These are phyloP conservation scores for Leptopilina drosophilae DNA, from an alignment of 2,888 invertebrate species.

Conservation along the genomic window DNA sequence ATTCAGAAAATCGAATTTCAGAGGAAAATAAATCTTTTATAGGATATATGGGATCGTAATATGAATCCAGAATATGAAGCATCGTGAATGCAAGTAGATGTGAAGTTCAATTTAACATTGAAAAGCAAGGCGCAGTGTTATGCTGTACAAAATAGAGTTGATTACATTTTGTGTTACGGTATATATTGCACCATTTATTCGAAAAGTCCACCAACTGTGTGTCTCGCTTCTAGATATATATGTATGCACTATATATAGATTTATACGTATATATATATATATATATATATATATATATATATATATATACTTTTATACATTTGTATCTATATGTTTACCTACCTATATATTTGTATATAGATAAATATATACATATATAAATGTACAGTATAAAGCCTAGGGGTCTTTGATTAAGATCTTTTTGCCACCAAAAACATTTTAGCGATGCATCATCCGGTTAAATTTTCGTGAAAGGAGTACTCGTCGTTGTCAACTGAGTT, in stretches of 20 bases:
- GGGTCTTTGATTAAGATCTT: slow-evolving; percentile 40
- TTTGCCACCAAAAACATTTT: slow-evolving; percentile 36
- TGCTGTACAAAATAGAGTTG: slow-evolving; percentile 41
- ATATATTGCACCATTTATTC: slow-evolving; percentile 17
- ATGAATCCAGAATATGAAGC: slow-evolving; percentile 20
- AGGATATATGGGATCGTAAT: slow-evolving; percentile 41
- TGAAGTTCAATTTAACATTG: slow-evolving; percentile 25
- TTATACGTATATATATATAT: too few species aligned
- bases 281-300: too few species aligned
- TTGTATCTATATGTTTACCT: too few species aligned
- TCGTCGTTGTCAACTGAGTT: slow-evolving; percentile 47
- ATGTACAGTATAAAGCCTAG: neutral
- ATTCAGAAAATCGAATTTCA: slow-evolving; percentile 22
- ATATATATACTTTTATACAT: too few species aligned
- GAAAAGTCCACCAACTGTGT: slow-evolving; percentile 38
- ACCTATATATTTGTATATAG: too few species aligned
- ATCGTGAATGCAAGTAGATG: slow-evolving; percentile 44
- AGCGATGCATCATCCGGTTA: slow-evolving; percentile 37
- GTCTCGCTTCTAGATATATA: neutral
- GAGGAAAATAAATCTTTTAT: slow-evolving; percentile 12
- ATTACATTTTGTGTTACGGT: slow-evolving; percentile 47
- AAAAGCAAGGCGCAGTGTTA: slow-evolving; percentile 45
- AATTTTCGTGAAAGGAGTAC: slow-evolving; percentile 35
- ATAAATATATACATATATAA: too few species aligned
- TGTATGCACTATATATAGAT: too few species aligned